phyloP scores from a whole-genome alignment of 2,113 vertebrate species.

The Salvator merianae region DNA sequence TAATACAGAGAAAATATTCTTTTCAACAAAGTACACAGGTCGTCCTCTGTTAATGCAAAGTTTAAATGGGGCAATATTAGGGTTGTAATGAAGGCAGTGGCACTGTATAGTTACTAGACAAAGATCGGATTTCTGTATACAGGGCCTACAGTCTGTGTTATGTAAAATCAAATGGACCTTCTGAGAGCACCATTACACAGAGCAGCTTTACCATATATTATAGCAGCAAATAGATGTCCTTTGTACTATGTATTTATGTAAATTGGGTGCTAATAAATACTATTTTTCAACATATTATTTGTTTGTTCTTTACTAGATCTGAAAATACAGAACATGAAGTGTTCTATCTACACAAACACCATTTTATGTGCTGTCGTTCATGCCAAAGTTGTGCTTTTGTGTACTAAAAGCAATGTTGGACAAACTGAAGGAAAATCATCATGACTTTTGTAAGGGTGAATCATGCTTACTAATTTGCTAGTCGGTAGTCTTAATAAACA shows the following conservation, averaged over 20 bases:
- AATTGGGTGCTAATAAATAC: slow-evolving; percentile 77
- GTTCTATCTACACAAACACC: not conserved
- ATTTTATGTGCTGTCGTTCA: not conserved
- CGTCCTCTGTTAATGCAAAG: slow-evolving; percentile 35
- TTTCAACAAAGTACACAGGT: slow-evolving; percentile 37
- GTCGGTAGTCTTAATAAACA: too few species aligned
- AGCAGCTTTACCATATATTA: slow-evolving; percentile 74
- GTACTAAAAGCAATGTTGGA: not conserved
- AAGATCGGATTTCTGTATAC: slow-evolving; percentile 53
- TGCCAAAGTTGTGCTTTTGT: not conserved
- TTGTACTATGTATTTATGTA: slow-evolving; percentile 75
- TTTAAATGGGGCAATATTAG: slow-evolving; percentile 44
- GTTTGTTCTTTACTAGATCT: not conserved
- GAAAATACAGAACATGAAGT: not conserved
- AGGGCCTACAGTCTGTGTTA: slow-evolving; percentile 57
- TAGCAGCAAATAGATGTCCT: slow-evolving; percentile 69
- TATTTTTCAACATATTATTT: slow-evolving; percentile 70
- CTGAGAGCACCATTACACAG: slow-evolving; percentile 64
- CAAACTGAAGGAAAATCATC: too few species aligned
- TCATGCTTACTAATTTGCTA: too few species aligned
- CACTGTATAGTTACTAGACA: slow-evolving; percentile 50
- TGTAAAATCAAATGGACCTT: slow-evolving; percentile 66
- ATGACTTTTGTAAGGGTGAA: too few species aligned
- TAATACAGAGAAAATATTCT: slow-evolving; percentile 44
- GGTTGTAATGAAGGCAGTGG: slow-evolving; percentile 50